These are phyloP conservation scores for Lichenostomus cassidix DNA, from an alignment of 2,113 vertebrate species.

Conservation along the genomic window DNA sequence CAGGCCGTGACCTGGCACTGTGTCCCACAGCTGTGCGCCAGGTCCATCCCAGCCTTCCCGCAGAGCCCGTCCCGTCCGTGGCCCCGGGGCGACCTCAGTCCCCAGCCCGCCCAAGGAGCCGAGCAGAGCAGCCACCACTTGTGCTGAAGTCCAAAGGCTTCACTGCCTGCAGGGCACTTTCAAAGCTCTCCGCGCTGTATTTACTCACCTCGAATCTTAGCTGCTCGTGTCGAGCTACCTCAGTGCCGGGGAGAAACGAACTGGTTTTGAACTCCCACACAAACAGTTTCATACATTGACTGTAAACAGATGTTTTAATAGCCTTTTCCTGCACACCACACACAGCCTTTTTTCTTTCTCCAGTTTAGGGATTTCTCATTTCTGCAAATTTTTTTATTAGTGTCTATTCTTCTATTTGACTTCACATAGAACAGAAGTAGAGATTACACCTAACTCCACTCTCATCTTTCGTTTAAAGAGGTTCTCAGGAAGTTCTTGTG, in stretches of 20 bases:
- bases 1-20: not conserved
- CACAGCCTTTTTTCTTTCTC: not conserved
- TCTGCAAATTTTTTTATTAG: not conserved
- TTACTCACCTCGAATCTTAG: not conserved
- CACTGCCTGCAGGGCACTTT: not conserved
- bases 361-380: not conserved
- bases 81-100: not conserved
- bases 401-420: not conserved
- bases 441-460: not conserved
- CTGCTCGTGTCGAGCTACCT: not conserved
- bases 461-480: not conserved
- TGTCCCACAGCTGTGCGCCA: not conserved
- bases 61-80: not conserved
- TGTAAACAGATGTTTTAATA: not conserved
- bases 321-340: not conserved
- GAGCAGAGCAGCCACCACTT: fast-evolving
- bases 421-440: not conserved
- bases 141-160: not conserved
- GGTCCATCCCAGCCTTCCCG: not conserved
- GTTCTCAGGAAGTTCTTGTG: not conserved
- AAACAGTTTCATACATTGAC: not conserved
- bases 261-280: not conserved
- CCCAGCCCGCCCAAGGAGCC: fast-evolving
- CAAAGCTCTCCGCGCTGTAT: not conserved
- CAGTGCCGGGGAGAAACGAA: not conserved